Percentiles rank a stretch among this genome's conserved stretches.
Evolutionary conservation across 1,140 invertebrate species (phyloP).

Genomic region (Pachyrhynchus sulphureomaculatus): DNA sequence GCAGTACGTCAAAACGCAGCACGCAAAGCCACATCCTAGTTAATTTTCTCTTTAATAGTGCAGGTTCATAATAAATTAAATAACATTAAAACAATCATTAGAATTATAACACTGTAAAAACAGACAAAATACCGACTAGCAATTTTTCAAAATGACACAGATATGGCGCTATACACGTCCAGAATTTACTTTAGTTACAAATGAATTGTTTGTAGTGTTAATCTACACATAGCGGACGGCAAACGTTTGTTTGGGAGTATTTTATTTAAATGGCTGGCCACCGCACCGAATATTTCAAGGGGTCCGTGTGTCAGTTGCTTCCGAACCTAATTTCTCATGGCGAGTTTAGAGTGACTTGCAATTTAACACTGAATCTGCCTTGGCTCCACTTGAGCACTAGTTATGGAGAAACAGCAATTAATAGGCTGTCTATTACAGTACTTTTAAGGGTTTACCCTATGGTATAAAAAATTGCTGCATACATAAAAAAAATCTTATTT

Average conservation of each 20-base stretch:
- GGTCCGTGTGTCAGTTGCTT: constrained; percentile 12
- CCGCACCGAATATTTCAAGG: constrained; percentile 17
- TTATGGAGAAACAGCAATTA: constrained; percentile 9
- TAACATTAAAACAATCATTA: constrained; percentile 8
- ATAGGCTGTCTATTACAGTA: constrained; percentile 8
- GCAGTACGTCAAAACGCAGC: no score
- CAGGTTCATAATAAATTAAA: no score
- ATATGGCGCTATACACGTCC: constrained; percentile 29
- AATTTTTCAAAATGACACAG: constrained; percentile 36
- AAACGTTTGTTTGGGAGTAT: constrained; percentile 22
- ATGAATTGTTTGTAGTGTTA: constrained; percentile 37
- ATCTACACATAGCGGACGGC: constrained; percentile 28
- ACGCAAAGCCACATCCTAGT: no score
- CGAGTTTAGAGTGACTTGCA: constrained; percentile 8
- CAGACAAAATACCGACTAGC: constrained; percentile 18
- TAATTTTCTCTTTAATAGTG: no score
- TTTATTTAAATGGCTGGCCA: constrained; percentile 31
- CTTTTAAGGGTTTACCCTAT: constrained; percentile 3
- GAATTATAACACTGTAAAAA: constrained; percentile 11
- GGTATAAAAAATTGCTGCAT: no score
- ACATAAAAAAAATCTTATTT: no score
- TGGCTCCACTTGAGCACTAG: no score
- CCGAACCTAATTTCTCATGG: constrained; percentile 20
- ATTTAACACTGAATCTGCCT: constrained; percentile 10
- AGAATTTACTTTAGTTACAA: constrained; percentile 37